These are phyloP conservation scores for Cladopsammia gracilis DNA, from an alignment of 64 coral and sea anemone genomes.

Conservation along the genomic window DNA sequence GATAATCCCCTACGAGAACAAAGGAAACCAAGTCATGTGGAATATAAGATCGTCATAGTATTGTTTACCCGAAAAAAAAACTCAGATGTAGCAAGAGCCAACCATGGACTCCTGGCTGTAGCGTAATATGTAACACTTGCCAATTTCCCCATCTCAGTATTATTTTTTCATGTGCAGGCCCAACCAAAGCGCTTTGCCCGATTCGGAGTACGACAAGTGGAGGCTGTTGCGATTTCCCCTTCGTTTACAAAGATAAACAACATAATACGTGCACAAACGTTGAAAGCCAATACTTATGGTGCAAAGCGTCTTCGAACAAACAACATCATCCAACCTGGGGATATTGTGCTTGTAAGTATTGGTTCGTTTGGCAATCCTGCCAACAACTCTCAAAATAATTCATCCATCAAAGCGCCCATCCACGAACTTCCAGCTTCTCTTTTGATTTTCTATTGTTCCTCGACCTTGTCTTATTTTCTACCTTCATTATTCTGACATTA, in stretches of 20 bases:
- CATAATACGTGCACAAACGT: background rate
- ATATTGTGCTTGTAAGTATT: conserved; percentile 3
- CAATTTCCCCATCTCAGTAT: background rate
- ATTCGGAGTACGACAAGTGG: conserved; percentile 13
- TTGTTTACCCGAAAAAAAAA: too few species aligned
- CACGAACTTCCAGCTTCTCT: too few species aligned
- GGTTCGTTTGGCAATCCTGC: background rate
- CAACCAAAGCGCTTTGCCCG: conserved; percentile 1
- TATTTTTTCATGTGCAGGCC: conserved; percentile 10
- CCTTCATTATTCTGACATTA: background rate
- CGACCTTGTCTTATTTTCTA: too few species aligned
- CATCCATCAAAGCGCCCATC: background rate
- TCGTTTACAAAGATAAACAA: background rate
- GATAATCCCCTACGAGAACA: too few species aligned
- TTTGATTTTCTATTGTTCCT: too few species aligned
- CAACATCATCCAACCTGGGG: background rate
- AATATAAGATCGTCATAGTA: too few species aligned
- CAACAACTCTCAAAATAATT: background rate
- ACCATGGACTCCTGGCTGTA: too few species aligned
- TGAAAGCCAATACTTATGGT: background rate
- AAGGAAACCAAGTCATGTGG: too few species aligned
- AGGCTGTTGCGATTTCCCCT: conserved; percentile 57
- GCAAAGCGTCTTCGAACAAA: background rate
- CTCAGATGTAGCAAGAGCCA: too few species aligned
- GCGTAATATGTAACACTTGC: too few species aligned